Evolutionary conservation across 2,888 invertebrate genomes (phyloP).

Genomic region (Calephelis perditalis): DNA sequence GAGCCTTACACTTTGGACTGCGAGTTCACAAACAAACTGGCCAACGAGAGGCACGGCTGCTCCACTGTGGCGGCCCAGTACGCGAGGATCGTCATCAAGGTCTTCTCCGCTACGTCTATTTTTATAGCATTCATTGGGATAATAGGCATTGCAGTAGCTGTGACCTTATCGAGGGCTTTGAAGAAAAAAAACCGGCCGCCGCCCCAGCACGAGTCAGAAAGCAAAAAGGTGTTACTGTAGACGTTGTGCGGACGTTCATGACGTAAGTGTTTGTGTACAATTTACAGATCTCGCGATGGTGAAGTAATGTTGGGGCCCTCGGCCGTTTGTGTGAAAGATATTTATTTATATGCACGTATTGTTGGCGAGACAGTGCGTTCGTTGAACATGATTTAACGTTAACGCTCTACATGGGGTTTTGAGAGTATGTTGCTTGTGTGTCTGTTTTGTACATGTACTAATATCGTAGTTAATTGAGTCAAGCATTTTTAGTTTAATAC

Average conservation of each 20-base stretch:
- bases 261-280: constrained; percentile 16
- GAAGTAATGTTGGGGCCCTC: constrained; percentile 10
- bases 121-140: constrained; percentile 52
- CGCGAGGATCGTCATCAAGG: constrained; percentile 50
- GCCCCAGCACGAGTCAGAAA: constrained; percentile 52
- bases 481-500: no score
- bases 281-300: constrained; percentile 1
- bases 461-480: no score
- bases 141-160: constrained; percentile 43
- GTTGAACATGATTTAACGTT: no score
- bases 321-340: no score
- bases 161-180: constrained; percentile 43
- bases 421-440: no score
- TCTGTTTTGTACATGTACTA: no score
- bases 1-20: constrained; percentile 55
- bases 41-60: constrained; percentile 65
- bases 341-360: no score
- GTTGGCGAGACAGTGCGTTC: no score
- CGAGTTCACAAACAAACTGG: constrained; percentile 59
- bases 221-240: constrained; percentile 57
- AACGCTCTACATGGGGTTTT: no score
- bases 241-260: constrained; percentile 14
- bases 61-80: constrained; percentile 56
- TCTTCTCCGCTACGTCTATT: constrained; percentile 47
- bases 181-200: constrained; percentile 41